Conservation (phyloP, 2,113 vertebrate species). For the Zosterops japonicus region DNA sequence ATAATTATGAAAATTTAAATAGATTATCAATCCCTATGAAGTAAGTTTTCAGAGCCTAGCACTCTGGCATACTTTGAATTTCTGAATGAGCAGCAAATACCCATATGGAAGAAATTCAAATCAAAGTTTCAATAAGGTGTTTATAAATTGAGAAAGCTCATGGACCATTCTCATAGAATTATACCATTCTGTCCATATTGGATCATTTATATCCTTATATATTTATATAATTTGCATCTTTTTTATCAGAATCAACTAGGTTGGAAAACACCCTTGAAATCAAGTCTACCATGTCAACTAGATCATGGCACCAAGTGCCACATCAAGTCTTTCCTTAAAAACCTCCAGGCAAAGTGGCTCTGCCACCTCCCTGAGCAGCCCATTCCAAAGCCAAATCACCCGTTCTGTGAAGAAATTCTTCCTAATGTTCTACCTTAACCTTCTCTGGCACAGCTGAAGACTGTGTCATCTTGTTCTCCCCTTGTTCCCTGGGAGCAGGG, state of each 20-base stretch:
- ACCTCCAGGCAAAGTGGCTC: neutral
- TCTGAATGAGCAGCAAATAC: neutral
- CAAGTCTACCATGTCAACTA: neutral
- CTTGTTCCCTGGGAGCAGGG: neutral
- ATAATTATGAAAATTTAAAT: neutral
- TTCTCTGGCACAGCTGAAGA: neutral
- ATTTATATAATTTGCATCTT: neutral
- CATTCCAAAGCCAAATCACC: neutral
- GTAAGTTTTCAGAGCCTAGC: neutral
- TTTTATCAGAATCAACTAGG: neutral
- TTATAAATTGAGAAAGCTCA: neutral
- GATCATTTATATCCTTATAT: neutral
- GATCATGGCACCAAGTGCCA: accelerated
- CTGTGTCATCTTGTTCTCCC: neutral
- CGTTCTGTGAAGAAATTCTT: neutral
- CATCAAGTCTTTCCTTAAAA: accelerated
- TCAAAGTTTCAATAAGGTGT: neutral
- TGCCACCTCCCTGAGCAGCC: neutral
- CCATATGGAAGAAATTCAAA: neutral
- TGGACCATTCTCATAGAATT: neutral
- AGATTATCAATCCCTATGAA: neutral
- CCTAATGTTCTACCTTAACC: neutral
- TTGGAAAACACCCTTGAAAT: neutral
- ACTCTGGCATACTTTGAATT: neutral
- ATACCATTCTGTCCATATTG: neutral